Conservation (phyloP, 1,140 invertebrate species). For the Bicyclus anynana region DNA sequence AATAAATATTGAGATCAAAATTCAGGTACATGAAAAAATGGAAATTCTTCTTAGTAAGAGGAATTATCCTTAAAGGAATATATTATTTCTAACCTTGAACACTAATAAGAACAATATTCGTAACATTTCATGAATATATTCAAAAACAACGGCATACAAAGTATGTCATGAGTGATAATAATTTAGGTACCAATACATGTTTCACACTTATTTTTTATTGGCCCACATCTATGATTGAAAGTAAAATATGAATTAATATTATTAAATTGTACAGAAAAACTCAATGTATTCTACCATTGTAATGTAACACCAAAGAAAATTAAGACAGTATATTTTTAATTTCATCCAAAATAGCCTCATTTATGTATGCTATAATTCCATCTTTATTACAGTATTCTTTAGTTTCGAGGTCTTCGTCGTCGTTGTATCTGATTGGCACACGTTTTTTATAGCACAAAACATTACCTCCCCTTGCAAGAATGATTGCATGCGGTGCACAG, state of each 20-base stretch:
- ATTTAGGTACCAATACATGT: no score
- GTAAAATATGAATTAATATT: no score
- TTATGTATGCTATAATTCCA: slow-evolving; percentile 55
- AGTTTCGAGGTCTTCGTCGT: slow-evolving; percentile 34
- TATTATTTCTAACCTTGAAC: no score
- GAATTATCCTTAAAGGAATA: no score
- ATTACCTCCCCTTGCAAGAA: slow-evolving; percentile 72
- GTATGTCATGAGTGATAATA: no score
- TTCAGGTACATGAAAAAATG: slow-evolving; percentile 12
- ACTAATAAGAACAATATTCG: no score
- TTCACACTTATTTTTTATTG: no score
- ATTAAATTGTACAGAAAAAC: neutral
- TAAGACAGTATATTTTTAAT: slow-evolving; percentile 33
- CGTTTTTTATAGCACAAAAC: slow-evolving; percentile 34
- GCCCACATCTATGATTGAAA: no score
- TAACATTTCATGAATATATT: no score
- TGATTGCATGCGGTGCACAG: slow-evolving; percentile 88
- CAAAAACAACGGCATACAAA: no score
- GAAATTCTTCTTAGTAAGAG: neutral
- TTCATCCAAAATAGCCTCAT: slow-evolving; percentile 35
- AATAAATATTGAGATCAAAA: slow-evolving; percentile 20
- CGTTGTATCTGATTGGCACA: slow-evolving; percentile 51
- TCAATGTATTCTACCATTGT: no score
- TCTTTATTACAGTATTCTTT: slow-evolving; percentile 53
- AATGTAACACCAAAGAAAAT: no score